Base-by-base conservation (phyloP, 2,888 invertebrate genomes). In the Timema cristinae region DNA sequence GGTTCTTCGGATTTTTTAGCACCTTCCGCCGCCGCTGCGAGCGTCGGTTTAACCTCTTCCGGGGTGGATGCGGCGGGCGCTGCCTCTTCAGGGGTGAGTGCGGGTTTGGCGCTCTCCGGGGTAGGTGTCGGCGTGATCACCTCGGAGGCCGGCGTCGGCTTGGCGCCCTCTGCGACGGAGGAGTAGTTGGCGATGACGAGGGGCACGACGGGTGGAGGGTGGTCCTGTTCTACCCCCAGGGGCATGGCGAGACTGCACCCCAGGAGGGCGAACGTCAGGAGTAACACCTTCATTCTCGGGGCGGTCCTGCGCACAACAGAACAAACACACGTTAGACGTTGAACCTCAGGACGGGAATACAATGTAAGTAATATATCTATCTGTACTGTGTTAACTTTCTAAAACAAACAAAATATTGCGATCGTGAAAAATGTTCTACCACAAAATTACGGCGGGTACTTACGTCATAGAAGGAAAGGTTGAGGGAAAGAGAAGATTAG, bases 211-310 rank as follows among this genome's bases (percentile, higher is more conserved):
- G 76, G 73, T 59, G 76, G 76, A 11, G 76, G 72, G 32, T 75
- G 73, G 16, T 74, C 77, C 75, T 76, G 59, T n/a, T 71, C 75
- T 54, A 73, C 72, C 56, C 82, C 81, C 72, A 89, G 88, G 56
- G 86, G 88, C 63, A 90, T 82, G 68, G 90, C 86, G 78, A 86
- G 78, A 51, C 80, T 83, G 47, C 82, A 79, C 69, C 80, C 85
- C 80, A 85, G 84, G 78, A 88, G 82, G 81, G 88, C 84, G 79
- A 88, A 80, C 78, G 85, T 85, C 80, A 89, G 79, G 79, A 89
- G 78, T 81, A 89, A 83, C 80, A 88, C 75, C 78, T 88, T 89
- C 89, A 89, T 90, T 83, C 88, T 88, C 6, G 13, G 9, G 32
- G 32, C 32, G 32, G 32, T 32, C 32, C 32, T 32, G 32, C 32